A percentile compares a stretch with the other conserved stretches of the same genome.
Evolutionary conservation across 2,113 vertebrate species (phyloP).

Genomic region (Etheostoma cragini): DNA sequence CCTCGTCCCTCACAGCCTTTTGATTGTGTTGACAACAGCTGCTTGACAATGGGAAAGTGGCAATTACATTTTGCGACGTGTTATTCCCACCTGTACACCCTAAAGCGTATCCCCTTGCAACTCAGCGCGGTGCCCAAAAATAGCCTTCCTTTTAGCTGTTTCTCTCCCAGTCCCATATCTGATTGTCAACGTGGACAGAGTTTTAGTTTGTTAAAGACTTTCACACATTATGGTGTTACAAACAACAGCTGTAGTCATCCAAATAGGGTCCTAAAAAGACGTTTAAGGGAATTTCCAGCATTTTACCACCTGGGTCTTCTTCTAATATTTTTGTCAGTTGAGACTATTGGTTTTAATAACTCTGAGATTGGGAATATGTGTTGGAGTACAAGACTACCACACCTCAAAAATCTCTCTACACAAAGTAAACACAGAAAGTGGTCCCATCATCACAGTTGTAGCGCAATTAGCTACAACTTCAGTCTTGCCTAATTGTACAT

Average conservation of each 20-base stretch:
- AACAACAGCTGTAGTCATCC: not conserved
- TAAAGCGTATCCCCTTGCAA: constrained; percentile 42
- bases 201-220: constrained; percentile 16
- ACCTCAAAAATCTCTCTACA: not conserved
- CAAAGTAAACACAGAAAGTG: not conserved
- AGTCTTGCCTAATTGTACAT: not conserved
- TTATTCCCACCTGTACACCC: constrained; percentile 49
- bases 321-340: not conserved
- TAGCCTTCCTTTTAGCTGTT: constrained; percentile 37
- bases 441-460: not conserved
- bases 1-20: constrained; percentile 53
- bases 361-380: not conserved
- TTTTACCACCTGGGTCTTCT: not conserved
- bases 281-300: not conserved
- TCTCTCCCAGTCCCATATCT: constrained; percentile 11
- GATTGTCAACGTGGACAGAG: not conserved
- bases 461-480: not conserved
- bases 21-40: constrained; percentile 77
- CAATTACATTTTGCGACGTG: constrained; percentile 73
- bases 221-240: not conserved
- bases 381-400: not conserved
- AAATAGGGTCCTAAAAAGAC: not conserved
- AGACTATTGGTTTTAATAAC: not conserved
- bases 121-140: constrained; percentile 39
- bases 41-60: constrained; percentile 56